Conservation (phyloP, 2,888 invertebrate genomes). For the Caenorhabditis wallacei region DNA sequence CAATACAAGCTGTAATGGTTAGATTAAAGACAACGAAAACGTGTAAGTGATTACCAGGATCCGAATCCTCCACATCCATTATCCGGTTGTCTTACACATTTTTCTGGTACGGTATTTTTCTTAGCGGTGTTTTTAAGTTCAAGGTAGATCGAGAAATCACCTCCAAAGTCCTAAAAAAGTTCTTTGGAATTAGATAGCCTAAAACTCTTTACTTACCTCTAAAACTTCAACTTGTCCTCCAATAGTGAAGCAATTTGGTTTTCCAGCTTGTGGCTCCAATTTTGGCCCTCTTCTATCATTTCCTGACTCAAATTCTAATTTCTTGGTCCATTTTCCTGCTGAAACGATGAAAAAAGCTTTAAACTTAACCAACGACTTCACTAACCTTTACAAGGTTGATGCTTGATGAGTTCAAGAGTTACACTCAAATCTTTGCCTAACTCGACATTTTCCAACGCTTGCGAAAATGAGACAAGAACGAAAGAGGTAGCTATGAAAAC, state of each 20-base stretch:
- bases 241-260: conserved; percentile 74
- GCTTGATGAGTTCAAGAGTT: conserved; percentile 81
- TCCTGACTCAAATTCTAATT: conserved; percentile 81
- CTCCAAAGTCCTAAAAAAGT: conserved; percentile 76
- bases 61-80: conserved; percentile 82
- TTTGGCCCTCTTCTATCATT: conserved; percentile 79
- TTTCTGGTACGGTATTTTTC: conserved; percentile 81
- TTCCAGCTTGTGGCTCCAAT: conserved; percentile 69
- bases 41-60: conserved; percentile 81
- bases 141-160: conserved; percentile 82
- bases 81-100: conserved; percentile 76
- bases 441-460: conserved; percentile 61
- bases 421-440: conserved; percentile 80
- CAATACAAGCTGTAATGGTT: conserved; percentile 78
- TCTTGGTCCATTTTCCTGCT: conserved; percentile 80
- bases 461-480: conserved; percentile 29
- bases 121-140: conserved; percentile 81
- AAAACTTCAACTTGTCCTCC: conserved; percentile 81
- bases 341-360: no score
- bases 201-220: conserved; percentile 70
- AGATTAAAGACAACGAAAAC: background rate
- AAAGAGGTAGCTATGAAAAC: conserved; percentile 16
- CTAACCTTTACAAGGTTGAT: conserved; percentile 81
- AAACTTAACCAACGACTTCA: conserved; percentile 37
- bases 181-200: background rate